Percentiles rank a stretch among this genome's conserved stretches.
Evolutionary conservation across 2,888 invertebrate genomes (phyloP).

Genomic region (Parnassius apollo): DNA sequence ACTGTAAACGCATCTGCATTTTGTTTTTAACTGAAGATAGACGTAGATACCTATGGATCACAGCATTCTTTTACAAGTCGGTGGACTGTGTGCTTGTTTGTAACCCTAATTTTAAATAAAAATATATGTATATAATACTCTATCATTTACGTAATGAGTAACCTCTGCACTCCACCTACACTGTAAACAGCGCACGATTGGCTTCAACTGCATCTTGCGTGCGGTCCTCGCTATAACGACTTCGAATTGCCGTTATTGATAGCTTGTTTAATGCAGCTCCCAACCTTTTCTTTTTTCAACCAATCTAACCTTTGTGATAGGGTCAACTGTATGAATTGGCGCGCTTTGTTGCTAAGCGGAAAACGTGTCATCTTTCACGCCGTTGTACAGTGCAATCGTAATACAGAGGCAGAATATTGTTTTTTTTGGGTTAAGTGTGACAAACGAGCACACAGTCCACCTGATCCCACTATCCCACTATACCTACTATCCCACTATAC

Average conservation of each 20-base stretch:
- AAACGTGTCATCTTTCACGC: conserved; percentile 1
- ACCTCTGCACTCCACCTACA: conserved; percentile 4
- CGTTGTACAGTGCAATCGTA: background rate
- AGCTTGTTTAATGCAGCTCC: conserved; percentile 29
- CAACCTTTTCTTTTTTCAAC: conserved; percentile 15
- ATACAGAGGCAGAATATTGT: background rate
- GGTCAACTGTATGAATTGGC: conserved; percentile 15
- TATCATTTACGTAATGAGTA: background rate
- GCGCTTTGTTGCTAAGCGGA: conserved; percentile 16
- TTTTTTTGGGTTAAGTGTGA: no score
- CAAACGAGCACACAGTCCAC: no score
- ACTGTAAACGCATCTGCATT: no score
- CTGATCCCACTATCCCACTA: no score
- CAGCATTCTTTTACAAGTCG: no score
- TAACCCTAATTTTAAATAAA: no score
- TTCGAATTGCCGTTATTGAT: conserved; percentile 36
- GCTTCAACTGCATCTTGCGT: conserved; percentile 31
- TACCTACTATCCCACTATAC: no score
- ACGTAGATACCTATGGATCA: no score
- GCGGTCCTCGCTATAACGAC: conserved; percentile 35
- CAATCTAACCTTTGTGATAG: background rate
- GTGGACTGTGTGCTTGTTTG: no score
- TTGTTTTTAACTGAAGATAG: no score
- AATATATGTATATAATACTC: no score
- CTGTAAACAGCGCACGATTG: conserved; percentile 16